Evolutionary conservation across 2,888 invertebrate genomes (phyloP).

Genomic region (Chirona hameri): DNA sequence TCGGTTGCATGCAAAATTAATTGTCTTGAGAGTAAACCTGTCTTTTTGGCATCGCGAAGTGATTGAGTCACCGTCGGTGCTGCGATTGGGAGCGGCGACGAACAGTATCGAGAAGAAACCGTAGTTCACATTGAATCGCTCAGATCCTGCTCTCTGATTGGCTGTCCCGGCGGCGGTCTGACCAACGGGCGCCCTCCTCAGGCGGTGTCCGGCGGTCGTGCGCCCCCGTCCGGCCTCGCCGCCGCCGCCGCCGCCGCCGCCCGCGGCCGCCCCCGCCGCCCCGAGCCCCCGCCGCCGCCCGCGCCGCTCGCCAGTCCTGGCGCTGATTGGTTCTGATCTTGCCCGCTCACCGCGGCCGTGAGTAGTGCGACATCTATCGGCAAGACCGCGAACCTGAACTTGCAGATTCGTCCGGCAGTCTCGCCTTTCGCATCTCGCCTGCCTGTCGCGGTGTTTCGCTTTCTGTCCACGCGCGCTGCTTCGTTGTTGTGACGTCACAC

Average conservation of each 20-base stretch:
- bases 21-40: too few relatives aligned
- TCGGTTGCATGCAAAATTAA: too few relatives aligned
- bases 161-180: neutral
- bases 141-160: neutral
- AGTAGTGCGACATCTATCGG: constrained; percentile 8
- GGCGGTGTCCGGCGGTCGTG: neutral
- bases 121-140: neutral
- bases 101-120: too few relatives aligned
- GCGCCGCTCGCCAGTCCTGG: neutral
- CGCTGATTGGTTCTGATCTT: neutral
- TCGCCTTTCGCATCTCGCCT: neutral
- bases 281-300: neutral
- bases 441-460: neutral
- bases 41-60: too few relatives aligned
- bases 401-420: neutral
- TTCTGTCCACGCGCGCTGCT: neutral
- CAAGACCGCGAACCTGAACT: neutral
- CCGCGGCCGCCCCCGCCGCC: neutral
- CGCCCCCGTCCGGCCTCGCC: neutral
- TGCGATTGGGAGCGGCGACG: too few relatives aligned
- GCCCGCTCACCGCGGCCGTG: neutral
- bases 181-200: neutral
- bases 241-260: neutral
- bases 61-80: too few relatives aligned
- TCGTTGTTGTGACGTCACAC: neutral